Base-by-base conservation (phyloP, 2,888 invertebrate species). In the Caenorhabditis parvicauda region DNA sequence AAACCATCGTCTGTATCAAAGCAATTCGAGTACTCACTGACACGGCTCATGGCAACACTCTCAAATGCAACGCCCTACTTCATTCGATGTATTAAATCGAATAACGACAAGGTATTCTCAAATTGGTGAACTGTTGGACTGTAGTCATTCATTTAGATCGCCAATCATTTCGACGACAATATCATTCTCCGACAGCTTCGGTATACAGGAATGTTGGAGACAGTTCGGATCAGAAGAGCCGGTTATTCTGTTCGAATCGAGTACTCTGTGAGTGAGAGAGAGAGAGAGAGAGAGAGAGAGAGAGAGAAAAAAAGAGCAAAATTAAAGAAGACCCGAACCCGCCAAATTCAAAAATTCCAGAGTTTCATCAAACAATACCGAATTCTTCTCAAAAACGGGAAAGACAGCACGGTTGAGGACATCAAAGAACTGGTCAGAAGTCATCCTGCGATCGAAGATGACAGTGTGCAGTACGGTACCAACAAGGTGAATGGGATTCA, bases 191-290 rank as follows among this genome's bases (percentile, higher is more conserved):
- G 92, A 48, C 89, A 91, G 82, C 85, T 95, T 57, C 86, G 93
- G 9, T 95, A 95, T 83, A 94, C 94, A 0, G 95, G 95, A 61
- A 95, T 94, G 94, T 81, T 95, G 76, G 94, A 94, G 82, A 95
- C 94, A 0, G 94, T 94, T 14, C 86, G 92, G 72, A 94, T 95
- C 65, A 85, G 94, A 47, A 91, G 92, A 81, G 92, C 93, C 1
- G 94, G 94, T 1, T 95, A 93, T 84, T 92, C 92, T 82, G 92
- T 94, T 61, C 86, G 94, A 32, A 86, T 94, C 32, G 89, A 90
- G 0, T 93, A 92, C 82, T 91, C 92, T 64, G 84, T 83, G 59
- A 67, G 47, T 38, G n/a, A 9, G 17, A 12, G n/a, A n/a, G n/a
- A n/a, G n/a, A n/a, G n/a, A n/a, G n/a, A n/a, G n/a, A n/a, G n/a